Base-by-base conservation (phyloP, 1,140 invertebrate genomes). In the Drosophila aff. region DNA sequence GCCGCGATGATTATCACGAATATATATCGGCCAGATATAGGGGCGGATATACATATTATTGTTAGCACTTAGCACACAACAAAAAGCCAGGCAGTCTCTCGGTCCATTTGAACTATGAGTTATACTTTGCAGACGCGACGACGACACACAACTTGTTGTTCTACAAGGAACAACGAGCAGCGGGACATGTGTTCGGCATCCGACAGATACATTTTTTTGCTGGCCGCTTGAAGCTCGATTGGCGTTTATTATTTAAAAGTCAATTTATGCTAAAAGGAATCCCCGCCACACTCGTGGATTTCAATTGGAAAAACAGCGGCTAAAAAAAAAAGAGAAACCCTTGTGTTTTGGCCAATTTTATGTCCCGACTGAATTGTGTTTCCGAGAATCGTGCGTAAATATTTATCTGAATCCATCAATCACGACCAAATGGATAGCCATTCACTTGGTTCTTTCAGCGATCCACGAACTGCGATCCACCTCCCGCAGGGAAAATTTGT, bases 351-450 rank as follows among this genome's bases (percentile, higher is more conserved):
- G 79, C 75, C 66, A 77, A 50, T 65, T 78, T 74, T 62, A 82
- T 82, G 72, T 79, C 72, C 76, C 65, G 66, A 44, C 33, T 64
- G 76, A 83, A 83, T 82, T 79, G 76, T 83, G 72, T 84, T 84
- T 84, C 81, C 77, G 28, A 67, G 76, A 84, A 84, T 44, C 50
- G 63, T 84, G 77, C 72, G 81, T 84, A 84, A 84, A 84, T 84
- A 84, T 84, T 84, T 84, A 85, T 84, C 55, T 73, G 53, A 81
- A 77, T 78, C 68, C 57, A 85, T 84, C 82, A 84, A 84, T 84
- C 82, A 84, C 43, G 46, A 43, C 60, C 43, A 46, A 74, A 59
- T 57, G 60, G 60, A 50, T 63, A 62, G 38, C 60, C 63, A 21
- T 55, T 28, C 61, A 72, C 16, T 15, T 47, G 60, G 23, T 43